Evolutionary conservation across 2,888 invertebrate species (phyloP), one percentile per base, ranked within the genome.

Genomic region (Leptarthrus brevirostris): DNA sequence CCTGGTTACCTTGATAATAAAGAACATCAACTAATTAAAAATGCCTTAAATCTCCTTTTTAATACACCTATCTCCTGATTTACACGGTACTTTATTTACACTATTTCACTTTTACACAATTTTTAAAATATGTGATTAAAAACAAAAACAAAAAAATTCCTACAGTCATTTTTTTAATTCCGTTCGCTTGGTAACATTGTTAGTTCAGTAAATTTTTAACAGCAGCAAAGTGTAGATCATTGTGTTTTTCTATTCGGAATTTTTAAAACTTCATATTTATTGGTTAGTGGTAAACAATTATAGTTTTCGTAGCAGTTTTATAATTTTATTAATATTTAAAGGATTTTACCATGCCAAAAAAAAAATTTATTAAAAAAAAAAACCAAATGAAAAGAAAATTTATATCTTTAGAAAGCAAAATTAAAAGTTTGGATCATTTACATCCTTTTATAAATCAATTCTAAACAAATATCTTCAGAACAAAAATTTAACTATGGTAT

Each of bases 311-410:
- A 44, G 44, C 44, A 44, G 6, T 44, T 44, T 44, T 44, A 44
- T 44, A 44, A 44, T 1, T 44, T 24, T 8, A 20, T 64, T 12
- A 49, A 72, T 47, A 36, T 20, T 47, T 64, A 44, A 56, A 49
- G 58, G 30, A 24, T 52, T 64, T 14, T 52, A 73, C 47, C 61
- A 61, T 64, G 73, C 61, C 49, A 44, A 26, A 14, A 40, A 26
- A 73, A 58, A 73, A n/a, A n/a, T n/a, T n/a, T n/a, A n/a, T n/a
- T 52, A 1, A 3, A 52, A 18, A 64, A 34, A 73, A 73, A 73
- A 73, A 22, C 10, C 10, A 44, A 14, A 44, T 44, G n/a, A 12
- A 14, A 14, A 44, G 44, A 30, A 44, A n/a, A n/a, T n/a, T n/a
- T n/a, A n/a, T n/a, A n/a, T n/a, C n/a, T n/a, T n/a, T n/a, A n/a